Percentiles rank a stretch among this genome's conserved stretches.
These are phyloP conservation scores for Venustoraphidia nigricollis DNA, from an alignment of 2,888 invertebrate genomes.

Conservation along the genomic window DNA sequence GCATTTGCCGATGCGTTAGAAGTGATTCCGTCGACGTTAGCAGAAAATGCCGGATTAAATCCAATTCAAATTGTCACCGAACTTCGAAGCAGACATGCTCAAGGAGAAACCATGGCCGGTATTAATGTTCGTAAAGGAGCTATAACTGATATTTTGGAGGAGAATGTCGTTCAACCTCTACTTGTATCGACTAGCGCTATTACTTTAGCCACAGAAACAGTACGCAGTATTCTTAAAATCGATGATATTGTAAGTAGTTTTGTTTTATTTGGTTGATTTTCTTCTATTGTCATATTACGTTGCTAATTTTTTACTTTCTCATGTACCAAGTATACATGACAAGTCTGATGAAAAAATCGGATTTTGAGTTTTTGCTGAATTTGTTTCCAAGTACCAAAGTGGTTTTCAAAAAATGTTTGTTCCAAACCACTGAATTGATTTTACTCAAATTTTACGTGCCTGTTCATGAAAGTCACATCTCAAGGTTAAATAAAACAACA, in stretches of 20 bases:
- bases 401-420: too few species aligned
- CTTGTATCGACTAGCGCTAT: constrained; percentile 89
- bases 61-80: constrained; percentile 75
- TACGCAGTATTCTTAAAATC: constrained; percentile 95
- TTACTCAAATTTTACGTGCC: too few species aligned
- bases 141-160: constrained; percentile 92
- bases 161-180: constrained; percentile 94
- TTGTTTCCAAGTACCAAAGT: too few species aligned
- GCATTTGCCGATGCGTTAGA: constrained; percentile 94
- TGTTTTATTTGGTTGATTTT: background rate
- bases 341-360: background rate
- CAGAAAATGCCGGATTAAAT: constrained; percentile 61
- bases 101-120: constrained; percentile 72
- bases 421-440: too few species aligned
- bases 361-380: background rate
- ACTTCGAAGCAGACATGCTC: constrained; percentile 82
- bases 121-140: constrained; percentile 94
- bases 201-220: constrained; percentile 89
- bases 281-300: background rate
- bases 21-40: constrained; percentile 79
- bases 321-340: background rate
- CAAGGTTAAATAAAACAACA: too few species aligned
- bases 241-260: constrained; percentile 83
- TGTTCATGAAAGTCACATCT: too few species aligned
- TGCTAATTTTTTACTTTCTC: background rate